Conservation (phyloP, 1,140 invertebrate species). For the Phthorimaea operculella region DNA sequence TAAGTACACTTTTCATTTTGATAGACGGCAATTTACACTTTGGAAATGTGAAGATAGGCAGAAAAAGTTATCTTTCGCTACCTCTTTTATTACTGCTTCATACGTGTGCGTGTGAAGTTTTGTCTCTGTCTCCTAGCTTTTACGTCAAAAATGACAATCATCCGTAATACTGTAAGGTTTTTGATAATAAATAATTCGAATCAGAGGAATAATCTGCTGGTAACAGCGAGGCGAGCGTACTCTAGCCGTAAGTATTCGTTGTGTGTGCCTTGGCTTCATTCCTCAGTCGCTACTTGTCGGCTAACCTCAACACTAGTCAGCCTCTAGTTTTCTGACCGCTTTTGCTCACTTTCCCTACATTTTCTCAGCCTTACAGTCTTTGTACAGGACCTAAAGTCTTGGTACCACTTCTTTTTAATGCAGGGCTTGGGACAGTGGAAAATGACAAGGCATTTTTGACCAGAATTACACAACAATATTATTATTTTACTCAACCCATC, state of each 20-base stretch:
- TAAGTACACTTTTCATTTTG: slow-evolving; percentile 81
- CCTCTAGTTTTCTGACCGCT: not conserved
- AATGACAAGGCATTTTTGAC: too few species aligned
- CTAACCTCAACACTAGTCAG: slow-evolving; percentile 16
- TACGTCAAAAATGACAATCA: slow-evolving; percentile 60
- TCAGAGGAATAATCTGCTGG: slow-evolving; percentile 27
- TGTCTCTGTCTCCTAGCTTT: slow-evolving; percentile 44
- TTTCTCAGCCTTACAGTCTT: too few species aligned
- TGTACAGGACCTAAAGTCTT: too few species aligned
- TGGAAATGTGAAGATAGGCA: too few species aligned
- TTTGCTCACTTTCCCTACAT: not conserved
- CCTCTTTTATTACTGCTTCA: slow-evolving; percentile 1
- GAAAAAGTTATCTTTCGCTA: slow-evolving; percentile 26
- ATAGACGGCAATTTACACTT: slow-evolving; percentile 4
- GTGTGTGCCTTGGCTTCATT: not conserved
- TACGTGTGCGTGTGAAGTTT: slow-evolving; percentile 15
- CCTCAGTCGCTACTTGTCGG: slow-evolving; percentile 7
- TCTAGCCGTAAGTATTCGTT: slow-evolving; percentile 40
- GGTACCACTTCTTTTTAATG: too few species aligned
- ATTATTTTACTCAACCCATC: too few species aligned
- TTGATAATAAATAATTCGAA: slow-evolving; percentile 37
- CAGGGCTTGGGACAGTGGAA: too few species aligned
- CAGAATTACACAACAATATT: too few species aligned
- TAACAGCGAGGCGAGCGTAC: slow-evolving; percentile 35
- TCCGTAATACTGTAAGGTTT: slow-evolving; percentile 50